Conservation (phyloP, 2,113 vertebrate species). For the Onychorhynchus coronatus region DNA sequence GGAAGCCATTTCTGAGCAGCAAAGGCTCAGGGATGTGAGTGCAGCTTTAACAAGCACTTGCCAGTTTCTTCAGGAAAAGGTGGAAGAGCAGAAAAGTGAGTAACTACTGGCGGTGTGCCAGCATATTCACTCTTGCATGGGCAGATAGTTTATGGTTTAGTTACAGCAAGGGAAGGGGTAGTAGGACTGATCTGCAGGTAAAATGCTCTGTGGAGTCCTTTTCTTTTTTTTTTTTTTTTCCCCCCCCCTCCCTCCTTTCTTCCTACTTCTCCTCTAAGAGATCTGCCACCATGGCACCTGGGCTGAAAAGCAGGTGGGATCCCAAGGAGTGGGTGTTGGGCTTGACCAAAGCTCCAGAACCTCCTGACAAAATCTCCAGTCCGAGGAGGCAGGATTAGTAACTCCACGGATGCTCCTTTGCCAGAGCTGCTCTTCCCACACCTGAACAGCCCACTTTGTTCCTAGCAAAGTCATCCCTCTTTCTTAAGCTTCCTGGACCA, state of each 20-base stretch:
- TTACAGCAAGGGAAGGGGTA: not conserved
- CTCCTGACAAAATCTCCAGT: not conserved
- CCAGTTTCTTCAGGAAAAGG: conserved; percentile 43
- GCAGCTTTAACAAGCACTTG: conserved; percentile 5
- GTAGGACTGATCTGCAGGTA: not conserved
- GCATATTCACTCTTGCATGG: not conserved
- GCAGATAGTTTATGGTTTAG: not conserved
- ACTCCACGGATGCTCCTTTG: not conserved
- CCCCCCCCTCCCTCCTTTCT: too few species aligned
- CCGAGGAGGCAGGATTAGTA: not conserved
- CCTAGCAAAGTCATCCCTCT: not conserved
- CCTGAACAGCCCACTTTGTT: not conserved
- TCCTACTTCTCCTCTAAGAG: not conserved
- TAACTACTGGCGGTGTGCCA: not conserved
- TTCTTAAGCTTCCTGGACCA: not conserved
- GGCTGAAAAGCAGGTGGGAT: not conserved
- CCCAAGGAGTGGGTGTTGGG: not conserved
- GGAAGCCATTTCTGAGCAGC: conserved; percentile 62
- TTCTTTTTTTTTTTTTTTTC: rapidly evolving
- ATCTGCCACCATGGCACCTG: not conserved
- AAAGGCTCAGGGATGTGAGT: conserved; percentile 43
- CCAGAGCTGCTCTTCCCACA: not conserved
- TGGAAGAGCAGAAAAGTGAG: conserved; percentile 69
- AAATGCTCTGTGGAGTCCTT: not conserved
- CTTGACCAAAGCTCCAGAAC: not conserved